Base-by-base conservation (phyloP, 2,888 invertebrate species). In the Drosophila fungiperda region DNA sequence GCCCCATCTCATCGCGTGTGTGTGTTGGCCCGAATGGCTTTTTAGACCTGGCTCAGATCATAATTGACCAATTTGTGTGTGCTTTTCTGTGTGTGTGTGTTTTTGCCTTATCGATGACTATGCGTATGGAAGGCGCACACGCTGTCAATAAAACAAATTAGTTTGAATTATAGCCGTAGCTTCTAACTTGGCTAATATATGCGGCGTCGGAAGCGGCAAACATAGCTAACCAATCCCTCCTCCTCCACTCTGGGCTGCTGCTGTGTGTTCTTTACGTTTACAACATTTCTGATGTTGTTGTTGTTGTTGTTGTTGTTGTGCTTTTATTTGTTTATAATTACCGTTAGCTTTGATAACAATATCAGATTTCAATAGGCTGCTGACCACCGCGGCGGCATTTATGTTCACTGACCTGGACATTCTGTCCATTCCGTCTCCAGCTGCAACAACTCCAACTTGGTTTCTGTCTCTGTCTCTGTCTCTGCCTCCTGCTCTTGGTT, bases 81-180 rank as follows among this genome's bases (percentile, higher is more conserved):
- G 75, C 57, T 57, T 57, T 65, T 36, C 6, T 6, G 26, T 4
- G 4, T 26, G 26, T 26, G 26, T 61, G 68, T 74, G 64, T 55
- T 52, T 66, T 60, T 48, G 66, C 61, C 61, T 54, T 77, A 76
- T 78, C 77, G 72, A 66, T 76, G 61, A 60, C 72, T 72, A 20
- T 42, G 38, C 52, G 59, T 63, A 48, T 62, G 55, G 50, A 58
- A 82, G 73, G 82, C 82, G 82, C 79, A 82, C 90, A 90, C 80
- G 91, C 90, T 91, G 90, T 89, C 89, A 89, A 84, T 90, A 83
- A 84, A 87, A 91, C 91, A 91, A 90, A 90, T 90, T 90, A 90
- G 90, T 84, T 87, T 90, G 89, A 90, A 90, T 91, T 86, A 90
- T 91, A 79, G 86, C 42, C 73, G 62, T 63, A 80, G 90, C 88